phyloP scores from a whole-genome alignment of 2,113 vertebrate genomes.

The Grantiella picta region DNA sequence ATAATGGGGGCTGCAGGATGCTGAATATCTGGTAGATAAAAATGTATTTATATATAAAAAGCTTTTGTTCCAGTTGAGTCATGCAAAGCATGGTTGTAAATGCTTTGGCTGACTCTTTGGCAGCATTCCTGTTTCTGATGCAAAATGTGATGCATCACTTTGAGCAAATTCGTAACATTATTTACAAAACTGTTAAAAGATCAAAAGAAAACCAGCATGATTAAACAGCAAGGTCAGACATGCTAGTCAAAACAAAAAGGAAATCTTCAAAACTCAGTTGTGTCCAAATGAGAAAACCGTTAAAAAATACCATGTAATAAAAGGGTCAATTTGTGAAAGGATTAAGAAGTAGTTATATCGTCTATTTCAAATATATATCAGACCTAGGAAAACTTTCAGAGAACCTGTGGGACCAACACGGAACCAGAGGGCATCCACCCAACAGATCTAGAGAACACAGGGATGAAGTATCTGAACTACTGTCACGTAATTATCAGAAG shows the following conservation, averaged over 20 bases:
- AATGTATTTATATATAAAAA: background rate
- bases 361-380: background rate
- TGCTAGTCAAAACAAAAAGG: background rate
- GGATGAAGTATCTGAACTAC: background rate
- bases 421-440: background rate
- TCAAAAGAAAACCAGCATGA: background rate
- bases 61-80: background rate
- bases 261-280: background rate
- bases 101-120: background rate
- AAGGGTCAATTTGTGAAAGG: background rate
- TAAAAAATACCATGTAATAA: background rate
- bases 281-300: background rate
- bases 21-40: background rate
- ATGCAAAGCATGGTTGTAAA: background rate
- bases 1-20: background rate
- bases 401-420: background rate
- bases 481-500: background rate
- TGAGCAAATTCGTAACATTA: background rate
- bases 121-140: background rate
- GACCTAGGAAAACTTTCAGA: background rate
- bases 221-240: background rate
- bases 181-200: background rate
- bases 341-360: background rate
- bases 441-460: background rate
- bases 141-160: background rate